Evolutionary conservation across 2,113 vertebrate species (phyloP).

Genomic region (Mus spicilegus): DNA sequence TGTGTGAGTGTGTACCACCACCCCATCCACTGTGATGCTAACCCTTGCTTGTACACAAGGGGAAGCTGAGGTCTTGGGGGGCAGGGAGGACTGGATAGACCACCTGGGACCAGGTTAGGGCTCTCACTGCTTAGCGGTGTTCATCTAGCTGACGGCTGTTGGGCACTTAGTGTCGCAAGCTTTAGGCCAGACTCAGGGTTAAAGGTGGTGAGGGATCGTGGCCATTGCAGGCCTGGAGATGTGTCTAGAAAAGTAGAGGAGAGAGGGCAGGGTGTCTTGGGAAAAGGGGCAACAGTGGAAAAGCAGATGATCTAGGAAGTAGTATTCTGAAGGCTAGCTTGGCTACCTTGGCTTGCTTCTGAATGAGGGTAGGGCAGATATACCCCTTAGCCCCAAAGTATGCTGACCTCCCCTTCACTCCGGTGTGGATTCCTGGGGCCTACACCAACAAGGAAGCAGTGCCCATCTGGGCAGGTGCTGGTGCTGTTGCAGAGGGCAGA

Average conservation of each 20-base stretch:
- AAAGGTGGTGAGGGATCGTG: neutral
- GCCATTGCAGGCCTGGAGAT: neutral
- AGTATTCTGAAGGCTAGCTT: accelerated
- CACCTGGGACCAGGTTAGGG: neutral
- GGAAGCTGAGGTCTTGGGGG: neutral
- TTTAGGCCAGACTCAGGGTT: neutral
- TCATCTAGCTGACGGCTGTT: accelerated
- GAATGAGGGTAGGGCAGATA: neutral
- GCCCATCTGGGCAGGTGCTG: neutral
- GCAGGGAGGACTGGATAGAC: neutral
- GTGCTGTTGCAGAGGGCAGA: neutral
- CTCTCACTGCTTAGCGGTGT: neutral
- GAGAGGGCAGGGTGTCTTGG: accelerated
- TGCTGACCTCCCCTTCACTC: neutral
- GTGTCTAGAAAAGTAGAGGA: neutral
- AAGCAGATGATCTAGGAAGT: accelerated
- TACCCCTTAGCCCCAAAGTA: neutral
- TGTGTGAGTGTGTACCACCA: neutral
- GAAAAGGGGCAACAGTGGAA: neutral
- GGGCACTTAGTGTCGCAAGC: neutral
- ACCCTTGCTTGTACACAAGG: neutral
- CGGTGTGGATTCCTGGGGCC: neutral
- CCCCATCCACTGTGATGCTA: neutral
- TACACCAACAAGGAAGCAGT: neutral
- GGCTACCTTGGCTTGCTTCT: neutral